Evolutionary conservation across 1,140 invertebrate genomes (phyloP).

Genomic region (Tribolium madens): DNA sequence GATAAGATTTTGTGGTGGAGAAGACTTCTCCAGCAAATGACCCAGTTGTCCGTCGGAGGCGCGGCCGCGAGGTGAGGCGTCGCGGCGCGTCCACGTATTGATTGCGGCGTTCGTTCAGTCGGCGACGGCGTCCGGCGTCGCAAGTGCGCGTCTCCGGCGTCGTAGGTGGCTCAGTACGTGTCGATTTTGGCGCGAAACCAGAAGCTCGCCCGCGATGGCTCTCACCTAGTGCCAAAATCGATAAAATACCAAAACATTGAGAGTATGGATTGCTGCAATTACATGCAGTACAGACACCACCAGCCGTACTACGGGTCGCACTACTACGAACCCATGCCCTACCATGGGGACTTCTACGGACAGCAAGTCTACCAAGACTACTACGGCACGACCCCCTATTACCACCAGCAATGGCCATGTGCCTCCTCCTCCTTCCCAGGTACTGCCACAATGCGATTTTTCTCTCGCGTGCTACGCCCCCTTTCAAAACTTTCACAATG

Average conservation of each 20-base stretch:
- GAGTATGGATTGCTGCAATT: constrained; percentile 71
- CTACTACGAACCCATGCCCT: constrained; percentile 56
- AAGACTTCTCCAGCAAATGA: too few relatives aligned
- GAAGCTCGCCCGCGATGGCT: background rate
- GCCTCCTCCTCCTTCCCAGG: constrained; percentile 56
- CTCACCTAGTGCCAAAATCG: constrained; percentile 36
- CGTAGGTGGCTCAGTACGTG: constrained; percentile 42
- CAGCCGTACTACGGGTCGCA: constrained; percentile 64
- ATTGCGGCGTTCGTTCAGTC: constrained; percentile 57
- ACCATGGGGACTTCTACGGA: constrained; percentile 66
- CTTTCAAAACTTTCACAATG: constrained; percentile 16
- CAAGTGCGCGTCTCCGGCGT: constrained; percentile 49
- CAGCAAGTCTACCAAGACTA: constrained; percentile 61
- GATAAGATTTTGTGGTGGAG: too few relatives aligned
- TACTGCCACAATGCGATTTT: constrained; percentile 38
- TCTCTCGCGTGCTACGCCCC: constrained; percentile 14
- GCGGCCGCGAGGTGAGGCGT: constrained; percentile 54
- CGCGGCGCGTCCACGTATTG: constrained; percentile 57
- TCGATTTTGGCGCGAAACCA: constrained; percentile 58
- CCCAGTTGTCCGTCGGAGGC: constrained; percentile 55
- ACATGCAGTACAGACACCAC: constrained; percentile 62
- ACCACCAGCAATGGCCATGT: constrained; percentile 59
- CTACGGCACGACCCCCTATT: constrained; percentile 58
- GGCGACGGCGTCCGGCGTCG: constrained; percentile 60
- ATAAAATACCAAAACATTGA: background rate